These are phyloP conservation scores for Mesodorylaimus sp. DNA, from an alignment of 2,888 invertebrate species.

Conservation along the genomic window DNA sequence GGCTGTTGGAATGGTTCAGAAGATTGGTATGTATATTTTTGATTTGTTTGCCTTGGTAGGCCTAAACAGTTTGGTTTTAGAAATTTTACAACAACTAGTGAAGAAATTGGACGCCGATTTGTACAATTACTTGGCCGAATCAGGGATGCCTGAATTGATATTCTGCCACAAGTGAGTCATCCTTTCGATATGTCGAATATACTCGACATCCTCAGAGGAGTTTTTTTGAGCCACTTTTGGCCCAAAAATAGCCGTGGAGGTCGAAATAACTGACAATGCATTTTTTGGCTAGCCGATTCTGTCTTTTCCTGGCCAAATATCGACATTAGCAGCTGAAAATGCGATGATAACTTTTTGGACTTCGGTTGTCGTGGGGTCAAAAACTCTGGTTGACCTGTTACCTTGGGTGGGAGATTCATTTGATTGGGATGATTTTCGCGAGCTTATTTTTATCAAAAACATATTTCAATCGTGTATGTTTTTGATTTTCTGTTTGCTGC, in stretches of 20 bases:
- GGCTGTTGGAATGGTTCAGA: constrained; percentile 29
- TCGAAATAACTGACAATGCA: too few relatives aligned
- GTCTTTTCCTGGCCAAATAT: too few relatives aligned
- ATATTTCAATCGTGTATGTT: not conserved
- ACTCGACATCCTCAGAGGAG: not conserved
- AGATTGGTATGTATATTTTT: constrained; percentile 22
- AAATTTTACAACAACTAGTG: constrained; percentile 23
- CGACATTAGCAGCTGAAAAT: too few relatives aligned
- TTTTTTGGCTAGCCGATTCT: too few relatives aligned
- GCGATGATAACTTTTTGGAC: too few relatives aligned
- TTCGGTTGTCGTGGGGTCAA: too few relatives aligned
- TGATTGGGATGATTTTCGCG: too few relatives aligned
- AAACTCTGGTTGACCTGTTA: too few relatives aligned
- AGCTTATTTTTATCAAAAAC: too few relatives aligned
- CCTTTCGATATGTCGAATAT: not conserved
- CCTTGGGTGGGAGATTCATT: too few relatives aligned
- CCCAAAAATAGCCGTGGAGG: not conserved
- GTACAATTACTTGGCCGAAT: constrained; percentile 20
- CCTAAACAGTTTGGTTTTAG: constrained; percentile 18
- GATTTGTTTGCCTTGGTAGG: too few relatives aligned
- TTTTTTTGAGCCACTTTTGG: not conserved
- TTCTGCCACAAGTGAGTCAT: constrained; percentile 30
- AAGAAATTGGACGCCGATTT: constrained; percentile 26
- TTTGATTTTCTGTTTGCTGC: too few relatives aligned
- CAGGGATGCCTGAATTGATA: constrained; percentile 26